Conservation (phyloP, 2,797 vertebrate species). For the Otus scops region DNA sequence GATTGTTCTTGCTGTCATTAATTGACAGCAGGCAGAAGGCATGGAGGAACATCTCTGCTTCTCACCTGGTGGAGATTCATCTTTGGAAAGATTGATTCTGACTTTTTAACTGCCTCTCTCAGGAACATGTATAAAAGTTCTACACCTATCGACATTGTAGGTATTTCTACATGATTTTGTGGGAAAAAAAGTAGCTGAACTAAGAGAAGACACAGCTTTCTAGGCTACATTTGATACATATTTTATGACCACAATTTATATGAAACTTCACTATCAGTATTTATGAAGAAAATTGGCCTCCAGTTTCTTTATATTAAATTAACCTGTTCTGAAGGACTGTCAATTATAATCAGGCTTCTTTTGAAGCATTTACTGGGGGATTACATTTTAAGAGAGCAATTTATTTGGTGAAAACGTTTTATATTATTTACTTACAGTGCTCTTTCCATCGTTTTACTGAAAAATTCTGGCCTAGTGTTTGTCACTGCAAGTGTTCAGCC, state of each 20-base stretch:
- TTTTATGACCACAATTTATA: neutral
- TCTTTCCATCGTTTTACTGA: constrained; percentile 19
- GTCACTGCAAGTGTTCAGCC: constrained; percentile 33
- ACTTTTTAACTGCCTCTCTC: neutral
- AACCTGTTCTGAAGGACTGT: constrained; percentile 36
- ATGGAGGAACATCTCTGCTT: neutral
- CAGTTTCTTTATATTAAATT: constrained; percentile 57
- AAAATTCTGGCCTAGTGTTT: constrained; percentile 10
- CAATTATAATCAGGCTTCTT: constrained; percentile 60
- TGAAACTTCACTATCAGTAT: neutral
- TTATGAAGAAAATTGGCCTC: constrained; percentile 36
- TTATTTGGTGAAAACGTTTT: constrained; percentile 53
- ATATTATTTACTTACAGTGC: constrained; percentile 25
- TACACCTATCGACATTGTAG: neutral
- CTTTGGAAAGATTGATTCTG: neutral
- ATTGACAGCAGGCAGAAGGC: neutral
- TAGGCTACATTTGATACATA: neutral
- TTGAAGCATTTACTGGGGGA: constrained; percentile 54
- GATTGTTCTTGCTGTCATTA: neutral
- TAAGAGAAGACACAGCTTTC: neutral
- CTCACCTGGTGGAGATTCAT: neutral
- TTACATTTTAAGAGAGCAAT: constrained; percentile 44
- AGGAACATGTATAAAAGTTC: neutral
- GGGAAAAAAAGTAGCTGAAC: neutral
- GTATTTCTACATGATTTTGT: neutral